Conservation (phyloP, 2,888 invertebrate genomes). For the Tethea ocularis region DNA sequence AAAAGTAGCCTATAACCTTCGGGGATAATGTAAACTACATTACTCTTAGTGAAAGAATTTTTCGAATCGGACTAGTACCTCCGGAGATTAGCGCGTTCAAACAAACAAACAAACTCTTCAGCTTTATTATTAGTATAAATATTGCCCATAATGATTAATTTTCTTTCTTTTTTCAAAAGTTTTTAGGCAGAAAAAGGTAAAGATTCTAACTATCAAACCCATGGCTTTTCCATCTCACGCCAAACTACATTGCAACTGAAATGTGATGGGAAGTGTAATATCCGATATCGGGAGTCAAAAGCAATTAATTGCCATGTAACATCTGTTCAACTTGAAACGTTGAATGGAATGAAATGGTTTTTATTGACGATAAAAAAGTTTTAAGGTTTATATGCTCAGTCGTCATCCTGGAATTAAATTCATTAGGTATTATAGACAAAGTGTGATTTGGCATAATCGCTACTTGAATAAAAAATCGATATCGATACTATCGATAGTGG, state of each 20-base stretch:
- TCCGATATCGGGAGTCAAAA: conserved; percentile 8
- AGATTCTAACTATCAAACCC: not conserved
- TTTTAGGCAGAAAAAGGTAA: not conserved
- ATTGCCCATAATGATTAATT: too few relatives aligned
- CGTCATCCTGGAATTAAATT: not conserved
- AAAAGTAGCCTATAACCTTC: too few relatives aligned
- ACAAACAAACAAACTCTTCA: too few relatives aligned
- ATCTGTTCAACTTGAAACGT: conserved; percentile 5
- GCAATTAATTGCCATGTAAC: conserved; percentile 8
- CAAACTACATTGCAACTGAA: not conserved
- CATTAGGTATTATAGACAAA: not conserved
- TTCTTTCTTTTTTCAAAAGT: too few relatives aligned
- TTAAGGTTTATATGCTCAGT: not conserved
- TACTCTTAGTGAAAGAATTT: too few relatives aligned
- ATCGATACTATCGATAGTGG: too few relatives aligned
- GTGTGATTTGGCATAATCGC: too few relatives aligned
- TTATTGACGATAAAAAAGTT: not conserved
- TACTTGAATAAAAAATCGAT: too few relatives aligned
- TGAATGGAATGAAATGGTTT: conserved; percentile 1
- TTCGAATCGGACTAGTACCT: too few relatives aligned
- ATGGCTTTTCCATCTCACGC: not conserved
- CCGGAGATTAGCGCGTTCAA: too few relatives aligned
- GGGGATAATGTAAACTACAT: too few relatives aligned
- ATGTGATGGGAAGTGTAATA: not conserved
- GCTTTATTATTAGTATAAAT: too few relatives aligned